A percentile compares a stretch with the other conserved stretches of the same genome.
These are phyloP conservation scores for Himantopus leucocephalus DNA, from an alignment of 2,113 vertebrate genomes.

Conservation along the genomic window DNA sequence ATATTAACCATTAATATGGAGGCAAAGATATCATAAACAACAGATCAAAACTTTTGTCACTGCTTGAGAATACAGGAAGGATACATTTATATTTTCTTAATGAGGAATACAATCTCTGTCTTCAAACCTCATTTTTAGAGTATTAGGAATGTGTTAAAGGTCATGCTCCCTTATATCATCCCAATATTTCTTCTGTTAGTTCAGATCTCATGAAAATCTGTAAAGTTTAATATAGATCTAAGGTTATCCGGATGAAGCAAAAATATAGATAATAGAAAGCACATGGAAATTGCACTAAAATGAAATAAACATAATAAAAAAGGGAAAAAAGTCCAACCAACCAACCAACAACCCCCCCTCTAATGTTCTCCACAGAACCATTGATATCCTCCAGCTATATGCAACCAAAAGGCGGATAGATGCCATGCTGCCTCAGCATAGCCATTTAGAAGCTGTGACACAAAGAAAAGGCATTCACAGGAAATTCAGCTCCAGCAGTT, in stretches of 20 bases:
- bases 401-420: neutral
- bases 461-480: neutral
- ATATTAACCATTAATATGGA: neutral
- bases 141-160: neutral
- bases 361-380: neutral
- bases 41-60: neutral
- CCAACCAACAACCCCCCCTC: accelerated
- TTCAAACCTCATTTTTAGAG: neutral
- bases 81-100: neutral
- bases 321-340: accelerated
- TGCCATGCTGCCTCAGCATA: neutral
- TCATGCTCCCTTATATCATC: neutral
- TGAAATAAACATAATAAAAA: neutral
- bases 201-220: neutral
- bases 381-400: neutral
- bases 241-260: neutral
- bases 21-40: neutral
- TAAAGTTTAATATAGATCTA: neutral
- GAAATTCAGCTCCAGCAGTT: neutral
- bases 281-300: neutral
- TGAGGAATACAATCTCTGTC: neutral
- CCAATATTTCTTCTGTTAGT: neutral
- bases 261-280: neutral
- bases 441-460: neutral
- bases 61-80: neutral